Base-by-base conservation (phyloP, 1,140 invertebrate genomes). In the Bombus huntii region DNA sequence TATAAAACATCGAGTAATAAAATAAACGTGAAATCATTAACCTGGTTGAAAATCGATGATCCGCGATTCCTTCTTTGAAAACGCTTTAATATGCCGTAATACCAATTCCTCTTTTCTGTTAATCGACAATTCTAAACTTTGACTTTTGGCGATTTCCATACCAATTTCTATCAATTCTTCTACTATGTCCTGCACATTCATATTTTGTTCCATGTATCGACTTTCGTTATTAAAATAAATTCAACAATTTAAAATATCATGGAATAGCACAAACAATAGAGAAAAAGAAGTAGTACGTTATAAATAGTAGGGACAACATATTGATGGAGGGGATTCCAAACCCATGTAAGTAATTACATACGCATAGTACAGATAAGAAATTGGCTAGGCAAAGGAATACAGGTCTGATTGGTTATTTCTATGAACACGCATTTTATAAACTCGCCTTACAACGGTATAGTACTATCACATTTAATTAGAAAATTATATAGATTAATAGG, bases 1-100 rank as follows among this genome's bases (percentile, higher is more conserved):
- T 22, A 8, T 47, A 44, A 18, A 47, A 59, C 15, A 31, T 34
- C 28, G 2, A 42, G 9, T 47, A 37, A 47, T 18, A 15, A 22
- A 68, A 44, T 2, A 59, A 70, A n/a, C 34, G 44, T 62, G 34
- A 79, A 75, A 81, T n/a, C 47, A 70, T 37, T 90, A 76, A 95
- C 95, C 94, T 95, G 93, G 92, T 87, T 92, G 92, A 85, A 95
- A 95, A 87, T 95, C 93, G 73, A 88, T 92, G 70, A 93, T 80
- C 31, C 74, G 68, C 44, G 85, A 68, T 12, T 81, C 91, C 18
- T 82, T 87, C 4, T 91, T 82, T 4, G 86, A 89, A 59, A 88
- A 93, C 72, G 81, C 74, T 81, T 94, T 93, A 6, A 95, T 93
- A 37, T 95, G 94, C 42, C 92, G 92, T 28, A 94, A 87, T 85